These are phyloP conservation scores for Suillia variegata DNA, from an alignment of 2,888 invertebrate genomes.

Conservation along the genomic window DNA sequence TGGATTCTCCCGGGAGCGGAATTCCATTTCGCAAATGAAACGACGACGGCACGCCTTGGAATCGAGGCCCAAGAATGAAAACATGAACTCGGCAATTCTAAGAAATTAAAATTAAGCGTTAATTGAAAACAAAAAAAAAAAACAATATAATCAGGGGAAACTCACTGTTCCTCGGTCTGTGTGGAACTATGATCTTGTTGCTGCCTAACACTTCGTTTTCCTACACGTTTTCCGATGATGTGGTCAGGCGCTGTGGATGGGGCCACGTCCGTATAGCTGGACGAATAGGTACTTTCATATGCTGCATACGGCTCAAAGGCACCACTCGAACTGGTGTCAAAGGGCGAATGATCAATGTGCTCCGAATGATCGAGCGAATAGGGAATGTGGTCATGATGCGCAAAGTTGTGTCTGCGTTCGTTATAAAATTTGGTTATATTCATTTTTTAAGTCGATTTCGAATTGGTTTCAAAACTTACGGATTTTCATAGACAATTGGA, in stretches of 20 bases:
- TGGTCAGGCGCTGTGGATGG: slow-evolving; percentile 20
- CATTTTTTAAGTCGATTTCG: too few species aligned
- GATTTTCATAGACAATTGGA: slow-evolving; percentile 52
- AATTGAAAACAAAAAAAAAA: not conserved
- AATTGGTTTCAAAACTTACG: slow-evolving; percentile 54
- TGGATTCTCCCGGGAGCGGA: slow-evolving; percentile 58
- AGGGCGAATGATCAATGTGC: slow-evolving; percentile 38
- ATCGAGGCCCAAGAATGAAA: slow-evolving; percentile 56
- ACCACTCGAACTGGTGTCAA: slow-evolving; percentile 32
- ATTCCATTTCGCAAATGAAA: slow-evolving; percentile 64
- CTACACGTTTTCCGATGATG: slow-evolving; percentile 31
- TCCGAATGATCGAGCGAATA: slow-evolving; percentile 42
- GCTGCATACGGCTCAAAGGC: slow-evolving; percentile 53
- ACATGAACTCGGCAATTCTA: slow-evolving; percentile 58
- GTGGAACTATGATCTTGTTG: too few species aligned
- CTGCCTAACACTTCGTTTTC: slow-evolving; percentile 36
- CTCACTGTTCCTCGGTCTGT: slow-evolving; percentile 53
- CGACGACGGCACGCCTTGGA: slow-evolving; percentile 61
- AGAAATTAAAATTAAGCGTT: not conserved
- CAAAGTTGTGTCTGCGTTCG: too few species aligned
- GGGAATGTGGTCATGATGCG: slow-evolving; percentile 45
- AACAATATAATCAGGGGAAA: not conserved
- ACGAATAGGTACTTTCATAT: too few species aligned
- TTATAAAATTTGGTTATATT: too few species aligned
- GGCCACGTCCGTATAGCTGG: slow-evolving; percentile 37